Evolutionary conservation across 2,888 invertebrate species (phyloP).

Genomic region (Caenorhabditis zanzibari): DNA sequence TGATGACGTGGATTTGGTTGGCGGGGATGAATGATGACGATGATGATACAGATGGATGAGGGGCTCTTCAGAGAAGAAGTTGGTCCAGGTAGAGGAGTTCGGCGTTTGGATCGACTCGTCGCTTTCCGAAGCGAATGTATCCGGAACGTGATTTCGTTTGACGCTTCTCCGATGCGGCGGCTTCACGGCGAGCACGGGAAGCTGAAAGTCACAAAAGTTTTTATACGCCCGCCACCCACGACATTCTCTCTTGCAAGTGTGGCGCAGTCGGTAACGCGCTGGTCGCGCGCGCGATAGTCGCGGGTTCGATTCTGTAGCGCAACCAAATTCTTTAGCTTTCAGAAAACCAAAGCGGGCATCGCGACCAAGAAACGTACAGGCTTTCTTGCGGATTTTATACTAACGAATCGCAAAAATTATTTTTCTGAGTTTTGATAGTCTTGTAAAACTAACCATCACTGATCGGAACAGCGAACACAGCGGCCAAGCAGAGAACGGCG

Average conservation of each 20-base stretch:
- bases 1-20: constrained; percentile 32
- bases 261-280: too few relatives aligned
- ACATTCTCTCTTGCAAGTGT: too few relatives aligned
- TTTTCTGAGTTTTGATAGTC: too few relatives aligned
- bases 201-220: constrained; percentile 40
- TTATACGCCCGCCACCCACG: too few relatives aligned
- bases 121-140: constrained; percentile 69
- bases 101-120: constrained; percentile 67
- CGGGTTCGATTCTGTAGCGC: too few relatives aligned
- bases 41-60: neutral
- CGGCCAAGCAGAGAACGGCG: constrained; percentile 57
- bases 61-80: constrained; percentile 58
- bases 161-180: constrained; percentile 55
- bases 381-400: too few relatives aligned
- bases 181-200: constrained; percentile 44
- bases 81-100: constrained; percentile 70
- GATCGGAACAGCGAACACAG: constrained; percentile 49
- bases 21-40: constrained; percentile 5
- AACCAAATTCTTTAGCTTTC: too few relatives aligned
- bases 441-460: constrained; percentile 38
- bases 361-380: too few relatives aligned
- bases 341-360: too few relatives aligned
- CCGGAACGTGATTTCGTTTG: constrained; percentile 63
- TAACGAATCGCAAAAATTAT: too few relatives aligned
- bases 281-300: too few relatives aligned